Percentiles rank a stretch among this genome's conserved stretches.
Conservation (phyloP, 92 coral and sea anemone species). For the Epizoanthus rinbou region DNA sequence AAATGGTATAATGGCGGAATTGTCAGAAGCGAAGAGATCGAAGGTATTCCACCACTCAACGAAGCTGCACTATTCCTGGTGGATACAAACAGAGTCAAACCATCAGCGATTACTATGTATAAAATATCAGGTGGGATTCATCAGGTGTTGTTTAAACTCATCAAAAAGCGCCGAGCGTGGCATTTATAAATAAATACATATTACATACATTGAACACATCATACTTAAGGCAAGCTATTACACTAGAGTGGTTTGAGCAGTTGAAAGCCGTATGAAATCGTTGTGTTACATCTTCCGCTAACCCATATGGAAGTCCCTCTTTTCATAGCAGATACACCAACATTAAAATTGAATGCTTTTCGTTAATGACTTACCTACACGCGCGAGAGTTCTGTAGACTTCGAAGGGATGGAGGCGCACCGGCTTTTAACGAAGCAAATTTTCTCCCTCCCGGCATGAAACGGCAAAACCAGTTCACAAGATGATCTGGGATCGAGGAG, state of each 20-base stretch:
- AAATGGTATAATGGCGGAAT: slow-evolving; percentile 80
- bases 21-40: slow-evolving; percentile 81
- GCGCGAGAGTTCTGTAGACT: slow-evolving; percentile 56
- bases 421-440: slow-evolving; percentile 83
- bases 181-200: background rate
- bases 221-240: too few relatives aligned
- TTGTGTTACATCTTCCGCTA: background rate
- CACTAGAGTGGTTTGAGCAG: background rate
- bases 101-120: background rate
- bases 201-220: too few relatives aligned
- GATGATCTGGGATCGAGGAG: slow-evolving; percentile 68
- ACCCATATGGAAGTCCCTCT: background rate
- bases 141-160: background rate
- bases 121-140: slow-evolving; percentile 1
- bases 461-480: slow-evolving; percentile 69
- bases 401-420: slow-evolving; percentile 66
- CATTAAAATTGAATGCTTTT: slow-evolving; percentile 29
- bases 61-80: slow-evolving; percentile 79
- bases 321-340: slow-evolving; percentile 26
- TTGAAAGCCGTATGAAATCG: slow-evolving; percentile 11
- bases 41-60: slow-evolving; percentile 60
- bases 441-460: slow-evolving; percentile 99
- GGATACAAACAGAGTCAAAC: background rate
- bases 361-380: slow-evolving; percentile 61
- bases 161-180: background rate